Evolutionary conservation across 2,888 invertebrate genomes (phyloP).

Genomic region (Acronicta psi): DNA sequence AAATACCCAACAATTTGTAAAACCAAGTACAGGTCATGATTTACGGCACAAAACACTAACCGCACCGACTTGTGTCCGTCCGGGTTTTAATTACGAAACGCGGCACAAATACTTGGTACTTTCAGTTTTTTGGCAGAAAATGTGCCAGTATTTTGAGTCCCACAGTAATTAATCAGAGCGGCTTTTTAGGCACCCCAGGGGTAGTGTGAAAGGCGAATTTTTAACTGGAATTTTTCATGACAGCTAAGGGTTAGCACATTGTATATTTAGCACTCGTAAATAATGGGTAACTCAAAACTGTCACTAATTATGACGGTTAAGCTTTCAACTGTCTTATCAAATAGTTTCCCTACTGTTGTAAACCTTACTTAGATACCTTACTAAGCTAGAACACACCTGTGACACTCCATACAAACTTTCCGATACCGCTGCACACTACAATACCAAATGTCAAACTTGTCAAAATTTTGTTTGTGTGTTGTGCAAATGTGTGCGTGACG

Average conservation of each 20-base stretch:
- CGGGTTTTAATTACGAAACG: conserved; percentile 47
- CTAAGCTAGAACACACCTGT: too few species aligned
- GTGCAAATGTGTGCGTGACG: too few species aligned
- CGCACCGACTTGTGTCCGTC: conserved; percentile 10
- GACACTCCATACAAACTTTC: too few species aligned
- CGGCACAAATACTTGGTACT: conserved; percentile 29
- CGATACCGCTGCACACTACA: too few species aligned
- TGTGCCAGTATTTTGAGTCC: conserved; percentile 25
- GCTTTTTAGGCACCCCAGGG: conserved; percentile 31
- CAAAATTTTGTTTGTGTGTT: too few species aligned
- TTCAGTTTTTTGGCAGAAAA: conserved; percentile 23
- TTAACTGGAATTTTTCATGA: conserved; percentile 22
- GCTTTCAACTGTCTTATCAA: too few species aligned
- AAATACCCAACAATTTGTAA: conserved; percentile 14
- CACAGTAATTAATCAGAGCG: conserved; percentile 43
- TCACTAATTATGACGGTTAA: neutral
- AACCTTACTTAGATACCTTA: too few species aligned
- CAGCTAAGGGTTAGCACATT: conserved; percentile 5
- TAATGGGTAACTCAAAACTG: conserved; percentile 6
- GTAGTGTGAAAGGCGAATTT: conserved; percentile 42
- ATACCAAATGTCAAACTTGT: too few species aligned
- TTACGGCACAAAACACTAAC: conserved; percentile 32
- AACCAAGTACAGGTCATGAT: conserved; percentile 24
- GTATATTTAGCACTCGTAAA: neutral
- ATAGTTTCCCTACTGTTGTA: too few species aligned